Evolutionary conservation across 2,888 invertebrate genomes (phyloP), one percentile per base, ranked within the genome.

Genomic region (Platerodrilus igneus): DNA sequence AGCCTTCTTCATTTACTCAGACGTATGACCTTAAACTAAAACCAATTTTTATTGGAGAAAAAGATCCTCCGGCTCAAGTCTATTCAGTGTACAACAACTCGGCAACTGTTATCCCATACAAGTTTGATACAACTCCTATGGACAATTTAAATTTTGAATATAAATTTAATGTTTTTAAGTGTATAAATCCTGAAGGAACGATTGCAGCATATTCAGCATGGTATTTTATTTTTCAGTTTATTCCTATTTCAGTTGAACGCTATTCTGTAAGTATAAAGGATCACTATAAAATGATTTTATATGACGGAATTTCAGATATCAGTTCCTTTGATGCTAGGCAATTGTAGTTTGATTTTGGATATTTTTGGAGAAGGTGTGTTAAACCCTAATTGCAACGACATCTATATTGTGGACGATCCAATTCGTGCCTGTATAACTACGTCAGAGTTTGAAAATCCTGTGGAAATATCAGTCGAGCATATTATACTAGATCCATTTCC

Each of bases 171-270:
- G 55, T 70, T 36, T 56, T 71, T 20, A 49, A 58, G 17, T 69
- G 67, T 41, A 15, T 64, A 19, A 68, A 65, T 52, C 59, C 64
- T 11, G 19, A 37, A 13, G 67, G 64, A 10, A 41, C 46, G 4
- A 47, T 69, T 3, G 32, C 42, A 23, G 51, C 62, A n/a, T 50
- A 52, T 19, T 46, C 53, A 21, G 37, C 55, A 1, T 39, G 53
- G 23, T 58, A 68, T 2, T 36, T 73, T 15, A 41, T 71, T 29
- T 58, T 72, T 18, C 62, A 58, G 48, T 72, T 71, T 52, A 59
- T 58, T 27, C 71, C 71, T 4, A 61, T 67, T 15, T 59, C 60
- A 52, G 54, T 52, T 16, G 64, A 62, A 40, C 41, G 11, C 7
- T 64, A 66, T 43, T 29, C 58, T 37, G 67, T 70, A 55, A 45